Evolutionary conservation across 64 coral and sea anemone species (phyloP).

Genomic region (Montipora efflorescens): DNA sequence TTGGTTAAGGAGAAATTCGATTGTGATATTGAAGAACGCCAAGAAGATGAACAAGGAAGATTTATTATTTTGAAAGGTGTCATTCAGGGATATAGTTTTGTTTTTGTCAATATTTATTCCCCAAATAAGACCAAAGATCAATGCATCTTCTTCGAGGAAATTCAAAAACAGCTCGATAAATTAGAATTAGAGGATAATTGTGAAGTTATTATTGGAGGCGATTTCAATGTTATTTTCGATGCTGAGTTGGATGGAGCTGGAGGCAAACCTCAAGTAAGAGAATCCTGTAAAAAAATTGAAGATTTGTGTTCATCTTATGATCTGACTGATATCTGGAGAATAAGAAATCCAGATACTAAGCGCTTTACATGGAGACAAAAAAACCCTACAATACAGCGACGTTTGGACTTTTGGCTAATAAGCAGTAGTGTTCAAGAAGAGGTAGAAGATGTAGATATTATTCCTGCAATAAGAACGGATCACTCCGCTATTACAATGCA

Average conservation of each 20-base stretch:
- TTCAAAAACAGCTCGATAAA: neutral
- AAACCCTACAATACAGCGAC: neutral
- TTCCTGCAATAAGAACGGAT: slow-evolving; percentile 54
- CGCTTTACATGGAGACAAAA: slow-evolving; percentile 34
- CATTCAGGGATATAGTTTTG: slow-evolving; percentile 24
- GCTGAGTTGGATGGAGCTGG: slow-evolving; percentile 21
- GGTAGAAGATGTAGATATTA: slow-evolving; percentile 17
- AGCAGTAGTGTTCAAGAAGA: slow-evolving; percentile 46
- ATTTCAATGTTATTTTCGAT: slow-evolving; percentile 35
- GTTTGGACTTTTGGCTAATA: slow-evolving; percentile 43
- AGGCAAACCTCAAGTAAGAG: slow-evolving; percentile 42
- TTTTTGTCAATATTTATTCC: slow-evolving; percentile 51
- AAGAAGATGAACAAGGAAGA: slow-evolving; percentile 17
- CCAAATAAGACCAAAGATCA: slow-evolving; percentile 24
- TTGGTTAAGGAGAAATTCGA: slow-evolving; percentile 31
- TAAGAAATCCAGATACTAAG: slow-evolving; percentile 52
- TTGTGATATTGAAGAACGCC: neutral
- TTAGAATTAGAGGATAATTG: neutral
- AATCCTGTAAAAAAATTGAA: slow-evolving; percentile 1
- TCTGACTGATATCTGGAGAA: slow-evolving; percentile 48
- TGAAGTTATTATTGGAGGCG: slow-evolving; percentile 43
- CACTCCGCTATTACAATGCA: slow-evolving; percentile 46
- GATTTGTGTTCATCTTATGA: slow-evolving; percentile 11
- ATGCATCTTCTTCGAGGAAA: slow-evolving; percentile 6
- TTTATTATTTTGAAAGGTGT: slow-evolving; percentile 5